Conservation (phyloP, 2,888 invertebrate species). For the Anoncus sp. region DNA sequence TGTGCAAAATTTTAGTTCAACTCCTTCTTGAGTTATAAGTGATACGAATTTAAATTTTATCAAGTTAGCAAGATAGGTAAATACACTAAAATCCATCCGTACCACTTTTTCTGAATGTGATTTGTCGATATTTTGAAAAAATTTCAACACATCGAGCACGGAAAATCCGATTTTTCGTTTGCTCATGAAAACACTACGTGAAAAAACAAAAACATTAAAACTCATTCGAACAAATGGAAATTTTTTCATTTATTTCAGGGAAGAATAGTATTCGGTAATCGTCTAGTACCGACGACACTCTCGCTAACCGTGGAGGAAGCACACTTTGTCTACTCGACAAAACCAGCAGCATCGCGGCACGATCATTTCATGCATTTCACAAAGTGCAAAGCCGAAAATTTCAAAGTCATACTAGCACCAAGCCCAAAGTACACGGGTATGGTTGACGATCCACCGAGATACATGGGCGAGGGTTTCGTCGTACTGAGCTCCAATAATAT, state of each 20-base stretch:
- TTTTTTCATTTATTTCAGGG: constrained; percentile 85
- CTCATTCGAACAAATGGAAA: background rate
- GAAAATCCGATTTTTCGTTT: too few species aligned
- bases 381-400: constrained; percentile 97
- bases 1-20: too few species aligned
- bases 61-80: too few species aligned
- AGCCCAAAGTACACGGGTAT: constrained; percentile 97
- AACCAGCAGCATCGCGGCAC: constrained; percentile 96
- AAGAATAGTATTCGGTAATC: constrained; percentile 97
- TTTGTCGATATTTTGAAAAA: too few species aligned
- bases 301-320: constrained; percentile 97
- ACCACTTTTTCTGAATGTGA: too few species aligned
- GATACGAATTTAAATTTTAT: too few species aligned
- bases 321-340: constrained; percentile 97
- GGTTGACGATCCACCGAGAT: constrained; percentile 97
- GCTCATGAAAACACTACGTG: too few species aligned
- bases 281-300: constrained; percentile 96
- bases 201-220: too few species aligned
- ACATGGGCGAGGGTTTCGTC: constrained; percentile 99
- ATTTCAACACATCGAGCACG: too few species aligned
- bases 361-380: constrained; percentile 98
- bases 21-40: too few species aligned
- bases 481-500: constrained; percentile 97
- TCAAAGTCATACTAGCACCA: constrained; percentile 97
- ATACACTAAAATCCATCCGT: too few species aligned